Evolutionary conservation across 2,113 vertebrate genomes (phyloP).

Genomic region (Triplophysa siluroides): DNA sequence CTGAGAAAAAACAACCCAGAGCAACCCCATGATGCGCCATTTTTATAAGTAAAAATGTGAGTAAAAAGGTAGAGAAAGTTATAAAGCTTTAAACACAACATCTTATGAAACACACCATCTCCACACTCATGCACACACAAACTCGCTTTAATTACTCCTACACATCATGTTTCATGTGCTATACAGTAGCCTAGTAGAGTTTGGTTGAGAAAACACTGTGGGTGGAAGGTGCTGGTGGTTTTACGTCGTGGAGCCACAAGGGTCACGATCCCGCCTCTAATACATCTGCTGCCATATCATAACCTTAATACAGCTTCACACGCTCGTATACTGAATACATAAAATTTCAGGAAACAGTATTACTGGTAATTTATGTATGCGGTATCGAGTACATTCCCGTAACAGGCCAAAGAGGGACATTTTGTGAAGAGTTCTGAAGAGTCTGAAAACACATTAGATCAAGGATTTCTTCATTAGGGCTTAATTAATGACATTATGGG

Average conservation of each 20-base stretch:
- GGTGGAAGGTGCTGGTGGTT: slow-evolving; percentile 12
- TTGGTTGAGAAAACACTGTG: slow-evolving; percentile 17
- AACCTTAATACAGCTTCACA: slow-evolving; percentile 48
- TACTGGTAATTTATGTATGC: background rate
- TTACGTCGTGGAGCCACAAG: slow-evolving; percentile 8
- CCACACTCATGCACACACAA: background rate
- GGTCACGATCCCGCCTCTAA: background rate
- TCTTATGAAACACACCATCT: background rate
- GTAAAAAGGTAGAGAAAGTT: background rate
- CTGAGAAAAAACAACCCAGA: no score
- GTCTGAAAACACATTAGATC: background rate
- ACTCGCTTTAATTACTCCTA: background rate
- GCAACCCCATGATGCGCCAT: no score
- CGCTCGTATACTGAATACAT: background rate
- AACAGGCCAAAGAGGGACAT: background rate
- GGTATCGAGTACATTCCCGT: background rate
- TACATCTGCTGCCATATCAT: slow-evolving; percentile 57
- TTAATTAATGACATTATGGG: background rate
- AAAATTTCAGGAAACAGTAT: background rate
- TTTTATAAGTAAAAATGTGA: no score
- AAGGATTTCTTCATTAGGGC: background rate
- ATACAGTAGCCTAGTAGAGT: background rate
- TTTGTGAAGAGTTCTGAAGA: background rate
- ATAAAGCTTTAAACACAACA: background rate
- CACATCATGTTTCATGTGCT: background rate